Evolutionary conservation across 2,888 invertebrate species (phyloP), one percentile per base, ranked within the genome.

Genomic region (Rhodophaea formosa): DNA sequence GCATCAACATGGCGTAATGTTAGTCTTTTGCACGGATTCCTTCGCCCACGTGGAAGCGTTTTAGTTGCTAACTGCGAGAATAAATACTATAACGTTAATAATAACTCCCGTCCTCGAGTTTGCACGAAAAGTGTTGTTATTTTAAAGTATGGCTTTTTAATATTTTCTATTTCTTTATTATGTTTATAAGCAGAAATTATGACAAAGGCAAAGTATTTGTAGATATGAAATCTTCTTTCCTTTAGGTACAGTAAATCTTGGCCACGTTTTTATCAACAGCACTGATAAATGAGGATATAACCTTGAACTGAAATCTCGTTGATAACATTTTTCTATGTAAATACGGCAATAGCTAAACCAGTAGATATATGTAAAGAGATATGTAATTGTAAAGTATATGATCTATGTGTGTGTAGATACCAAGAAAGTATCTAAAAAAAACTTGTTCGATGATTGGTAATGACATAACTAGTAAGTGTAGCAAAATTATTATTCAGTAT

Each of bases 281-380:
- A 55, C 44, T 58, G 60, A 58, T 62, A 63, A 46, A 39, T 16
- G 45, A 17, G 52, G 55, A 63, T 62, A 23, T 32, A 54, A 42
- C 66, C 67, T 69, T 69, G 67, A 65, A 67, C 67, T 59, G 64
- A 67, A 65, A 63, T 60, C 30, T 47, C 39, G 51, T 58, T 59
- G 64, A 65, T 63, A 66, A 64, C 15, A 52, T 47, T 57, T 49
- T 39, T 35, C 53, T 55, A 59, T 57, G 57, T 59, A 45, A 56
- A 49, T 53, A 58, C 16, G 44, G n/a, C 8, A 12, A 12, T 16
- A n/a, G 58, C 53, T 30, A 8, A 23, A 61, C 56, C 53, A 17
- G 58, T 61, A 23, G 23, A 3, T 23, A 23, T 23, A 23, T 23
- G 23, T 3, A 3, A 23, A 23, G 2, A 23, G 3, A n/a, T n/a